Conservation (phyloP, 2,113 vertebrate species). For the Lamprologus lemairii region DNA sequence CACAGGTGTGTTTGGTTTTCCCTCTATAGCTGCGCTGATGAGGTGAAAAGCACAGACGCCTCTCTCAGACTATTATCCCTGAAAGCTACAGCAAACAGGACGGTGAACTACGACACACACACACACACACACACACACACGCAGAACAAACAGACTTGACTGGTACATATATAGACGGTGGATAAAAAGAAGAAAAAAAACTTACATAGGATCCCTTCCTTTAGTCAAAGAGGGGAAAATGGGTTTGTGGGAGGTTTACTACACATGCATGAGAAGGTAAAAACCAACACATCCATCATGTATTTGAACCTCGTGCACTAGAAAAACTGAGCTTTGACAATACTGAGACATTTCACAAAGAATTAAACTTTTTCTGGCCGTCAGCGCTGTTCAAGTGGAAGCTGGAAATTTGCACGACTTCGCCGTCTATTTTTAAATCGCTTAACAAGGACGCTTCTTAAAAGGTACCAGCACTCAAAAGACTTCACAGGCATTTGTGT, state of each 20-base stretch:
- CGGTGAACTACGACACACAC: conserved; percentile 30
- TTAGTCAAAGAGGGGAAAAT: not conserved
- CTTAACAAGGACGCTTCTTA: rapidly evolving
- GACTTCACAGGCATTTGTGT: not conserved
- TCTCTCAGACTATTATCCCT: conserved; percentile 22
- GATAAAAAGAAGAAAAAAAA: not conserved
- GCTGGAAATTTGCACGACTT: rapidly evolving
- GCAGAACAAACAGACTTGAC: conserved; percentile 44
- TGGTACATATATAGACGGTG: not conserved
- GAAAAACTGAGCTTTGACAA: not conserved
- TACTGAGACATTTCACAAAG: not conserved
- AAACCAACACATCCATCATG: not conserved
- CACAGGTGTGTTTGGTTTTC: conserved; percentile 68
- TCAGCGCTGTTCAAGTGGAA: not conserved
- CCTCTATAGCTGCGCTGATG: not conserved
- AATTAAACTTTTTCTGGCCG: not conserved
- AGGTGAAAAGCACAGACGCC: conserved; percentile 49
- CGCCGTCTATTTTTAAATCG: not conserved
- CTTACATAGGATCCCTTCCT: not conserved
- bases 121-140: not conserved
- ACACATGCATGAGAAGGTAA: not conserved
- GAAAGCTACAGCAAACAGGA: conserved; percentile 27
- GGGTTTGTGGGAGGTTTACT: not conserved
- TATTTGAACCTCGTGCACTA: not conserved
- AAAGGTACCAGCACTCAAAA: not conserved